phyloP scores from a whole-genome alignment of 1,140 invertebrate species.

The Diorhabda elongata region DNA sequence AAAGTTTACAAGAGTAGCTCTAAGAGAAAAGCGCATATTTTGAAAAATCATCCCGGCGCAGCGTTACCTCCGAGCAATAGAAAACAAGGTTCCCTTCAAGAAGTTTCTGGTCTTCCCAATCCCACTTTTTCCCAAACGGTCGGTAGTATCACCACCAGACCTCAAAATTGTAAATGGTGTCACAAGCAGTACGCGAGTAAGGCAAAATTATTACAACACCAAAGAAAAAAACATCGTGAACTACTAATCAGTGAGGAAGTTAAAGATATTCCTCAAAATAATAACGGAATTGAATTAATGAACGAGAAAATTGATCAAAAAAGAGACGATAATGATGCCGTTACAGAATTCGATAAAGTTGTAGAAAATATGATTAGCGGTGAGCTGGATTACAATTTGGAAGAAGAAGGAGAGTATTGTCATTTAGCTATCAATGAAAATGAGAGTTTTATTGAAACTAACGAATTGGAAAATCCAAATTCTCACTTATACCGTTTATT shows the following conservation, averaged over 20 bases:
- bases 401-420: conserved; percentile 33
- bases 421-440: conserved; percentile 31
- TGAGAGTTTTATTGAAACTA: conserved; percentile 30
- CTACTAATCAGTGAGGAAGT: conserved; percentile 17
- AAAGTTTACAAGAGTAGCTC: conserved; percentile 85
- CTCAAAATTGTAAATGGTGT: conserved; percentile 75
- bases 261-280: not conserved
- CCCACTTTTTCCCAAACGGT: conserved; percentile 67
- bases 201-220: conserved; percentile 77
- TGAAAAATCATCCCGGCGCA: conserved; percentile 79
- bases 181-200: conserved; percentile 81
- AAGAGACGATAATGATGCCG: not conserved
- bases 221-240: conserved; percentile 65
- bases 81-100: conserved; percentile 45
- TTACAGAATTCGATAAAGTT: conserved; percentile 5
- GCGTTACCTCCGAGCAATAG: conserved; percentile 62
- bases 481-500: conserved; percentile 38
- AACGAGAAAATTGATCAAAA: conserved; percentile 4
- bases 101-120: conserved; percentile 52
- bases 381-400: conserved; percentile 18
- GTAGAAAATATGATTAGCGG: conserved; percentile 18
- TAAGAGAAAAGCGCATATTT: conserved; percentile 78
- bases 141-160: conserved; percentile 68
- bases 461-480: conserved; percentile 29
- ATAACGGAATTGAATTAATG: conserved; percentile 2